phyloP scores from a whole-genome alignment of 2,888 invertebrate species.

The Dasysyrphus tricinctus region DNA sequence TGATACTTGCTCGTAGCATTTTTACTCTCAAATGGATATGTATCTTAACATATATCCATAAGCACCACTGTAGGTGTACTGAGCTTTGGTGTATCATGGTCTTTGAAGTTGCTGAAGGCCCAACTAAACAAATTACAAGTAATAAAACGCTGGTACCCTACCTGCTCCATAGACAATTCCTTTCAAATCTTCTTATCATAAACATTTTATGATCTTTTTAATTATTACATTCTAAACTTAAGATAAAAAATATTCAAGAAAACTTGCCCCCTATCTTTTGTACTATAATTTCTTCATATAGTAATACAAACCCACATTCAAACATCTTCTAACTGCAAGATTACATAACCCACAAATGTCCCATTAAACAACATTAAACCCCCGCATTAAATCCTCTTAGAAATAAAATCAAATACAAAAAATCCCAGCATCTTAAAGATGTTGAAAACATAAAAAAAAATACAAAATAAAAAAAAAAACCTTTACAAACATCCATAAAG shows the following conservation, averaged over 20 bases:
- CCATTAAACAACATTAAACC: slow-evolving; percentile 10
- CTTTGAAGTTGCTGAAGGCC: no score
- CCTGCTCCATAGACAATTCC: no score
- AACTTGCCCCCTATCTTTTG: neutral
- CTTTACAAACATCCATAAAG: slow-evolving; percentile 20
- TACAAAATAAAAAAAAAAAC: slow-evolving; percentile 2
- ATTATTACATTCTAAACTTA: no score
- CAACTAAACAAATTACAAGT: no score
- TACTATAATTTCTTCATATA: neutral
- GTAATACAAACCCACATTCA: slow-evolving; percentile 8
- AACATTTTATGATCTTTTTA: no score
- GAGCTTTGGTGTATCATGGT: no score
- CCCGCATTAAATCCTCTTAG: neutral
- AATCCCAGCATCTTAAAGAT: slow-evolving; percentile 19
- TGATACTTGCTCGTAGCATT: no score
- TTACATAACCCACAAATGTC: slow-evolving; percentile 1
- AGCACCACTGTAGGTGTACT: no score
- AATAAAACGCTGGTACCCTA: no score
- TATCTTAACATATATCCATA: no score
- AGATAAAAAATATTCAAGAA: neutral
- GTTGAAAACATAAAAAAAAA: slow-evolving; percentile 23
- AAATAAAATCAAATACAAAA: neutral
- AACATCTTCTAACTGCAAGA: neutral
- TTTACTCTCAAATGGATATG: no score
- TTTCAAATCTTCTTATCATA: no score